phyloP scores from a whole-genome alignment of 2,113 vertebrate genomes.

The Limnothrissa miodon region DNA sequence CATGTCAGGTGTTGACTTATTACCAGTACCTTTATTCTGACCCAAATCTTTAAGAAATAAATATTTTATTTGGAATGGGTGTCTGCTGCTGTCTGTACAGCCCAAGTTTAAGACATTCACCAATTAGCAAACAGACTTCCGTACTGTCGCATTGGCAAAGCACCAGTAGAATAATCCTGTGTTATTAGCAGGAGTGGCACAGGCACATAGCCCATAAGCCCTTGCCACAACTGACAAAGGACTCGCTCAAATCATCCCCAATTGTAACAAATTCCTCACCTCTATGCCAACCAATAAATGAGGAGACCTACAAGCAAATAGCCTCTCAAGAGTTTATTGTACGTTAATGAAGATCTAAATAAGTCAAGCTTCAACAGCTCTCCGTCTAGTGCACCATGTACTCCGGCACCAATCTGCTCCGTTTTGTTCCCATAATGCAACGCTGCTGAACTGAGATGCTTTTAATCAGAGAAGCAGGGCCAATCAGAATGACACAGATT shows the following conservation, averaged over 20 bases:
- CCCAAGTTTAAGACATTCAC: no score
- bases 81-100: slow-evolving; percentile 43
- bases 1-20: slow-evolving; percentile 30
- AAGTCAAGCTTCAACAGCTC: slow-evolving; percentile 49
- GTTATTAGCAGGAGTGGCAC: slow-evolving; percentile 29
- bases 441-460: slow-evolving; percentile 49
- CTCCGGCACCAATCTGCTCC: slow-evolving; percentile 43
- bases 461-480: slow-evolving; percentile 64
- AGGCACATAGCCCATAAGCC: slow-evolving; percentile 2
- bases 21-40: not conserved
- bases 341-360: slow-evolving; percentile 64
- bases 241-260: slow-evolving; percentile 48
- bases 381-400: slow-evolving; percentile 28
- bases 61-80: slow-evolving; percentile 38
- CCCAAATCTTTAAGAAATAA: slow-evolving; percentile 50
- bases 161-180: slow-evolving; percentile 16
- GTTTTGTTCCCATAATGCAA: slow-evolving; percentile 33
- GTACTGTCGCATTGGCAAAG: not conserved
- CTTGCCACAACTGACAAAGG: slow-evolving; percentile 44
- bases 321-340: slow-evolving; percentile 42
- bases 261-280: slow-evolving; percentile 57
- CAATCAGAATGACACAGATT: slow-evolving; percentile 67
- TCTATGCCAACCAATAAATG: slow-evolving; percentile 19
- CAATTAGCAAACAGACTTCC: slow-evolving; percentile 22
- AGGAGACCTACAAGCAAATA: not conserved